A percentile compares a stretch with the other conserved stretches of the same genome.
phyloP scores from a whole-genome alignment of 2,113 vertebrate genomes.

The Ictalurus furcatus region DNA sequence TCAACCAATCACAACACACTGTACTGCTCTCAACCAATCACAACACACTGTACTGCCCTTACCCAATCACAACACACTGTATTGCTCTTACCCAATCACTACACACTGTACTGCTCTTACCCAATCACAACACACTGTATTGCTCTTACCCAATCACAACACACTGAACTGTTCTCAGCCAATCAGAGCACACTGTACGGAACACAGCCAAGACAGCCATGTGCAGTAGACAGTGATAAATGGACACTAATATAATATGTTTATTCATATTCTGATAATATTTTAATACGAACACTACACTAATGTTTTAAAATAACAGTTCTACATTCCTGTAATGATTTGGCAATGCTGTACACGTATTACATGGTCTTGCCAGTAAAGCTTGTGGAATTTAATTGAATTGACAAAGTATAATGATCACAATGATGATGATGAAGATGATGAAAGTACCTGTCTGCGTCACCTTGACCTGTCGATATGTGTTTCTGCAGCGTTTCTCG shows the following conservation, averaged over 20 bases:
- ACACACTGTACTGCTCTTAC: background rate
- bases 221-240: background rate
- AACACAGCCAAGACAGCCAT: background rate
- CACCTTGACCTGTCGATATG: constrained; percentile 83
- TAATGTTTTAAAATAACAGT: no score
- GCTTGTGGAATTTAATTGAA: no score
- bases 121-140: background rate
- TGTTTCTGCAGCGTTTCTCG: constrained; percentile 88
- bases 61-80: background rate
- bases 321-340: no score
- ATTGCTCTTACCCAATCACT: background rate
- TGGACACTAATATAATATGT: no score
- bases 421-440: background rate
- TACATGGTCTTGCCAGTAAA: no score
- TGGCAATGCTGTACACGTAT: no score
- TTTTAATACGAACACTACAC: no score
- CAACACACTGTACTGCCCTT: no score
- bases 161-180: background rate
- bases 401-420: background rate
- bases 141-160: background rate
- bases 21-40: background rate
- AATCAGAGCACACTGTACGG: background rate
- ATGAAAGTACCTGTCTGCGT: constrained; percentile 87
- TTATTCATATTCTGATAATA: no score
- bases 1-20: background rate